Evolutionary conservation across 2,888 invertebrate species (phyloP).

Genomic region (Parochlus steinenii): DNA sequence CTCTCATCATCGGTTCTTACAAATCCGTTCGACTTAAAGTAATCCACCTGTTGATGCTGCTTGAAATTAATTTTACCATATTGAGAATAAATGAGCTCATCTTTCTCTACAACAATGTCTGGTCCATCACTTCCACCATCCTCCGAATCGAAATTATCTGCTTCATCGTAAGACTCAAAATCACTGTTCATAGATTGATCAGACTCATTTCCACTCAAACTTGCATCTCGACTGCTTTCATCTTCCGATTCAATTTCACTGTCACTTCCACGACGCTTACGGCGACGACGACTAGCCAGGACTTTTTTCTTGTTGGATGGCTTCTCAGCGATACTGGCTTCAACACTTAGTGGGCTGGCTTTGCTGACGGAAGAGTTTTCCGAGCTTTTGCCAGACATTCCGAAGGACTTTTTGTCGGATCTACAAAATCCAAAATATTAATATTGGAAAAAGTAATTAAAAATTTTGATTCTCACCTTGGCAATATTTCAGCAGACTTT

Average conservation of each 20-base stretch:
- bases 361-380: too few relatives aligned
- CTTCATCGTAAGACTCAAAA: constrained; percentile 14
- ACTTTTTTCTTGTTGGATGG: too few relatives aligned
- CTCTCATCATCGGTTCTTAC: neutral
- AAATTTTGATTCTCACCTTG: constrained; percentile 8
- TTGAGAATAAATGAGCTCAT: constrained; percentile 11
- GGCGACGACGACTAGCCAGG: constrained; percentile 1
- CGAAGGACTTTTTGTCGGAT: too few relatives aligned
- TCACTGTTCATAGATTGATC: constrained; percentile 13
- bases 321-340: too few relatives aligned
- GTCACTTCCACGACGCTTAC: constrained; percentile 12
- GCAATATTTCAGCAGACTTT: constrained; percentile 2
- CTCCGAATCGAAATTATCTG: constrained; percentile 21
- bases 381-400: too few relatives aligned
- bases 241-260: constrained; percentile 19
- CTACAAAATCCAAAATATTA: too few relatives aligned
- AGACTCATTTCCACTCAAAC: constrained; percentile 15
- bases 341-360: too few relatives aligned
- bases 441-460: too few relatives aligned
- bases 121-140: constrained; percentile 15
- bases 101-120: constrained; percentile 11
- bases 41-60: constrained; percentile 19
- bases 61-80: constrained; percentile 6
- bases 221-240: constrained; percentile 19
- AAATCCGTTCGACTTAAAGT: constrained; percentile 22